phyloP scores from a whole-genome alignment of 1,140 invertebrate species.

The Solenopsis fugax region DNA sequence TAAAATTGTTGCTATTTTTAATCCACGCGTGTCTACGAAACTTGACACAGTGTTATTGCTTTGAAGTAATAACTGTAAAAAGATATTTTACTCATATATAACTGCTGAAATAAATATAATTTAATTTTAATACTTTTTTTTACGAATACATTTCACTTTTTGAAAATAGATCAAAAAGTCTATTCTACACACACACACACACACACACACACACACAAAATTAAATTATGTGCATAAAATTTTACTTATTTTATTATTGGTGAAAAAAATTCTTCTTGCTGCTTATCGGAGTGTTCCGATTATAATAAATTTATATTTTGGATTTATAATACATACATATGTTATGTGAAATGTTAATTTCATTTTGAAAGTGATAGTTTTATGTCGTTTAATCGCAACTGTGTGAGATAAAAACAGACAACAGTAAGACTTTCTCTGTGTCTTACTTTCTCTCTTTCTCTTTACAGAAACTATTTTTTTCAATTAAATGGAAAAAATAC shows the following conservation, averaged over 20 bases:
- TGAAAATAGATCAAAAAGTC: neutral
- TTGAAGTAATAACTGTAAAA: neutral
- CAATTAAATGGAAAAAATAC: constrained; percentile 10
- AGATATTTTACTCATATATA: neutral
- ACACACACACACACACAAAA: no score
- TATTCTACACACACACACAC: neutral
- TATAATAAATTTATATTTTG: neutral
- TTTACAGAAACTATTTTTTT: neutral
- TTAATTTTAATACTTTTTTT: neutral
- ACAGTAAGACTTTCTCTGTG: constrained; percentile 6
- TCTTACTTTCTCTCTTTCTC: no score
- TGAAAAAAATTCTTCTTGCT: neutral
- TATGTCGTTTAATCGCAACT: neutral
- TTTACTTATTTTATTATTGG: neutral
- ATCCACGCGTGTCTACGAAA: neutral
- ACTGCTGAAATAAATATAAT: neutral
- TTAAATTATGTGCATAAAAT: neutral
- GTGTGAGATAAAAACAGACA: neutral
- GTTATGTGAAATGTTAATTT: neutral
- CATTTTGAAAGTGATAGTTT: neutral
- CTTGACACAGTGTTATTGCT: neutral
- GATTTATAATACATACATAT: neutral
- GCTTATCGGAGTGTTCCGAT: neutral
- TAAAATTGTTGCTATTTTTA: constrained; percentile 8
- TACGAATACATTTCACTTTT: neutral